phyloP scores from a whole-genome alignment of 2,888 invertebrate genomes.

The Euspilapteryx auroguttella region DNA sequence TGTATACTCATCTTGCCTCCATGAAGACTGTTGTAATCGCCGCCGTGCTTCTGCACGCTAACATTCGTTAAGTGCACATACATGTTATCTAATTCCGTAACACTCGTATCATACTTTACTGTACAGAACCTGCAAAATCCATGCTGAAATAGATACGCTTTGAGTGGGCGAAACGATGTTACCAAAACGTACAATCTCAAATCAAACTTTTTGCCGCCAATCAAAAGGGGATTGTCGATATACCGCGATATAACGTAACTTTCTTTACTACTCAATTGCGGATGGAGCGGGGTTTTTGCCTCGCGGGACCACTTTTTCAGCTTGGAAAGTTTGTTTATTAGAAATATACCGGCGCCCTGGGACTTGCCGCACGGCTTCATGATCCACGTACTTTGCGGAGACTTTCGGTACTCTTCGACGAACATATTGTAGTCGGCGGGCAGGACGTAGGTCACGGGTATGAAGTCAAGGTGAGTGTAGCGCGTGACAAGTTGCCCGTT shows the following conservation, averaged over 20 bases:
- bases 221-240: conserved; percentile 91
- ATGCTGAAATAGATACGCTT: conserved; percentile 88
- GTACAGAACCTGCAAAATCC: conserved; percentile 97
- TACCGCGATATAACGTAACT: conserved; percentile 97
- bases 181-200: conserved; percentile 89
- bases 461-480: conserved; percentile 85
- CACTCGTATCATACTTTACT: conserved; percentile 90
- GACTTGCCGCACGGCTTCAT: conserved; percentile 97
- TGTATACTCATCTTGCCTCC: conserved; percentile 95
- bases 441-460: conserved; percentile 90
- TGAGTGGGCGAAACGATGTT: conserved; percentile 89
- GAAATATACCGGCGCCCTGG: conserved; percentile 89
- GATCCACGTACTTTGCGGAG: conserved; percentile 95
- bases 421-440: conserved; percentile 97
- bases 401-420: conserved; percentile 93
- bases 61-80: conserved; percentile 96
- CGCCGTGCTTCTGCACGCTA: conserved; percentile 96
- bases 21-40: conserved; percentile 91
- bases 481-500: conserved; percentile 69
- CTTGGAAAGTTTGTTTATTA: conserved; percentile 94
- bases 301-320: conserved; percentile 89
- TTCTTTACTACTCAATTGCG: conserved; percentile 82
- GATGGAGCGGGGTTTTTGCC: conserved; percentile 83
- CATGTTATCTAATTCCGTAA: conserved; percentile 86
- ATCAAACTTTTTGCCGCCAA: conserved; percentile 96